Evolutionary conservation across 2,797 vertebrate species (phyloP), one percentile per base, ranked within the genome.

Genomic region (Melanotaenia trifasciata): DNA sequence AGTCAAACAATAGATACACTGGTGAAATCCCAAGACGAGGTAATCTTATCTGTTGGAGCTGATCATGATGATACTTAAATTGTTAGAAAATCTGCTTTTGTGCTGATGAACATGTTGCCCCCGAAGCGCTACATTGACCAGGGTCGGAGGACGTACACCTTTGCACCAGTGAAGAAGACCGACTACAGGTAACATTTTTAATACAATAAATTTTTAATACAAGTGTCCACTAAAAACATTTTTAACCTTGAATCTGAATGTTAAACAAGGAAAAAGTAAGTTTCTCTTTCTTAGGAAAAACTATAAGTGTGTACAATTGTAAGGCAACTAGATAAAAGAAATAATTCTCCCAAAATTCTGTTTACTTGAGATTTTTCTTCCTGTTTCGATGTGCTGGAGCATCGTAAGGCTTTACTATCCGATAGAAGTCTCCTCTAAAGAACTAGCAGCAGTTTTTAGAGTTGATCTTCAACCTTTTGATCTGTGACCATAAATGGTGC

Each of bases 1-100:
- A 90, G 94, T 83, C 92, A 90, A 72, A 95, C 90, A 16, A 95
- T 98, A 84, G 85, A 89, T 79, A 97, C 97, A 0, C 79, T 97
- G 80, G 94, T 99, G 78, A 99, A 98, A 90, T 99, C 97, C 70
- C 96, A 97, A 69, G 97, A 99, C 93, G 96, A 99, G 97, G 98
- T 99, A 94, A 95, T 88, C 58, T 58, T 36, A 20, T 35, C 54
- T 38, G 2, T 50, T 54, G 1, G n/a, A 38, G 10, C 22, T 47
- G 2, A 54, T 14, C 9, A 24, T 7, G 3, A n/a, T 35, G 14
- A 6, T 50, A 4, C 26, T 53, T 51, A n/a, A 38, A 67, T 51
- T 77, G 14, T 14, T 13, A 50, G 5, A 2, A 67, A 18, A 40
- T 65, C 1, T 20, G 20, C 4, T 26, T n/a, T 1, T 72, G 22